Percentiles rank a stretch among this genome's conserved stretches.
phyloP scores from a whole-genome alignment of 2,888 invertebrate species.

The Drepanosiphum platanoidis region DNA sequence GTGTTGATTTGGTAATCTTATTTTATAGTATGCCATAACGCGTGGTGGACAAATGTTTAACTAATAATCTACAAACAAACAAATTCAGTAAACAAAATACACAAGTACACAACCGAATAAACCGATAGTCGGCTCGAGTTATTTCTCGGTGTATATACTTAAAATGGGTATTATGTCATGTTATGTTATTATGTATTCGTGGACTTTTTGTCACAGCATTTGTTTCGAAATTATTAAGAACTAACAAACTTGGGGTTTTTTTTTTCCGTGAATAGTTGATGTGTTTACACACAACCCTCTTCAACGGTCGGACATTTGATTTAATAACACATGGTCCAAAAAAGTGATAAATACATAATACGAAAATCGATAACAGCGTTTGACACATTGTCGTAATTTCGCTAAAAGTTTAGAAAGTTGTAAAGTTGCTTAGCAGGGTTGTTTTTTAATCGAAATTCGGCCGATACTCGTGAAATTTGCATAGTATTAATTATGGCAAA shows the following conservation, averaged over 20 bases:
- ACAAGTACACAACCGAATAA: too few relatives aligned
- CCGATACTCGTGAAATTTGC: not conserved
- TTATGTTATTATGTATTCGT: too few relatives aligned
- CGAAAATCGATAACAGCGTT: conserved; percentile 12
- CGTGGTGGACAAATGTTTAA: too few relatives aligned
- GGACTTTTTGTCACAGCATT: not conserved
- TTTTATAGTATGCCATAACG: too few relatives aligned
- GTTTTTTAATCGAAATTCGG: not conserved
- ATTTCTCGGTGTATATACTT: too few relatives aligned
- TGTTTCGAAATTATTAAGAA: not conserved
- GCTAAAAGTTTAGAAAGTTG: not conserved
- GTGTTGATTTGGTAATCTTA: too few relatives aligned
- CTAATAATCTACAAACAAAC: too few relatives aligned
- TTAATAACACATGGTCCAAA: not conserved
- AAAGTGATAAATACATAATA: not conserved
- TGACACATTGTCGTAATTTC: conserved; percentile 22
- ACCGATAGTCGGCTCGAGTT: too few relatives aligned
- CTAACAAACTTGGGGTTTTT: not conserved
- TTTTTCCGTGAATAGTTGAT: not conserved
- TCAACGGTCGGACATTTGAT: not conserved
- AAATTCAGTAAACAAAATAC: too few relatives aligned
- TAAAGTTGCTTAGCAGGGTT: not conserved
- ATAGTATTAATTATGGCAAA: not conserved
- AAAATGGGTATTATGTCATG: too few relatives aligned
- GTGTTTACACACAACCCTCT: not conserved